Base-by-base conservation (phyloP, 1,140 invertebrate genomes). In the Capitella teleta region DNA sequence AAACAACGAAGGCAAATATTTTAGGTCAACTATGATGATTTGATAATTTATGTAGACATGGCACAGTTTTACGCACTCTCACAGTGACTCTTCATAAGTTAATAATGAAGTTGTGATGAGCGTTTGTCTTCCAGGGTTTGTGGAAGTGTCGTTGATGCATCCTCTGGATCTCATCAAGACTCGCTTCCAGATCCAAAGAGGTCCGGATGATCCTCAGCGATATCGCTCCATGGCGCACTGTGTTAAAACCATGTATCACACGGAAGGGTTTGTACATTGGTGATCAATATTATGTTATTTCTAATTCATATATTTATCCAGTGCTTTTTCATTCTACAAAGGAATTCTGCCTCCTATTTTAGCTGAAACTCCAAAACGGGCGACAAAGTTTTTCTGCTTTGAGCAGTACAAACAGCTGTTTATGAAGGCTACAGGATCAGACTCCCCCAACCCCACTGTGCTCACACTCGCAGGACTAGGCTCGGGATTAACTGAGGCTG, bases 101-200 rank as follows among this genome's bases (percentile, higher is more conserved):
- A n/a, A n/a, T n/a, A n/a, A n/a, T n/a, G n/a, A n/a, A n/a, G n/a
- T n/a, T n/a, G n/a, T n/a, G n/a, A n/a, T n/a, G n/a, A n/a, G n/a
- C n/a, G 36, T 21, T 38, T 16, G 8, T 55, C 44, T 53, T 54
- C n/a, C 52, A 75, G 74, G 74, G 21, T 91, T 94, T 71, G 79
- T 92, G 14, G 91, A 95, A 79, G 87, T 93, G 42, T 91, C 85
- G 62, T 83, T 94, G 49, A 94, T 95, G 90, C 88, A 94, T 75
- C 91, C 90, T 2, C 75, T 94, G 63, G 90, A 95, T 74, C 73
- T 94, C 47, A 80, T 94, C 1, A 94, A 94, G 76, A 95, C 89
- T 5, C 74, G 86, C 49, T 80, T 89, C 56, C 86, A 90, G 70
- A 76, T 89, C 28, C 85, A 87, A 67, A 65, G 76, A n/a, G 76